Percentiles rank a stretch among this genome's conserved stretches.
Evolutionary conservation across 1,140 invertebrate species (phyloP).

Genomic region (Trigoniulus corallinus): DNA sequence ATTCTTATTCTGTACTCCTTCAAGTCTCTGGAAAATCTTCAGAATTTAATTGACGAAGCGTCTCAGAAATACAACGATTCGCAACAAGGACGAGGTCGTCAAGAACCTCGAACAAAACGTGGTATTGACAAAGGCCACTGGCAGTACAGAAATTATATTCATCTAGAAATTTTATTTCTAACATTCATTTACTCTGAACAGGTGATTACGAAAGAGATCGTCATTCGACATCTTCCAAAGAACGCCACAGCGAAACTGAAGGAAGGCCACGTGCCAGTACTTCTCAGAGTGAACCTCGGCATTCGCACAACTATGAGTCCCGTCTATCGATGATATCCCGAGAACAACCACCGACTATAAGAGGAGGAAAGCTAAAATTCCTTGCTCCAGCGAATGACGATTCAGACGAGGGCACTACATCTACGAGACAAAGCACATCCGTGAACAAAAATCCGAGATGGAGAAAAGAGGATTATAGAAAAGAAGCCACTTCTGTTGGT

Average conservation of each 20-base stretch:
- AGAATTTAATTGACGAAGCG: slow-evolving; percentile 28
- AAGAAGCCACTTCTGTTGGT: no score
- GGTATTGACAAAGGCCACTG: no score
- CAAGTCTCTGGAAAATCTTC: slow-evolving; percentile 35
- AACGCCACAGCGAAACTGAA: background rate
- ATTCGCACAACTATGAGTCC: background rate
- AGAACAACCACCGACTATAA: background rate
- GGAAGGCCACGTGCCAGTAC: no score
- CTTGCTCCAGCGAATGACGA: background rate
- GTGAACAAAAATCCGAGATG: background rate
- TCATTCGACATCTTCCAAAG: no score
- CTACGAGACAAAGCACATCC: background rate
- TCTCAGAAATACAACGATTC: no score
- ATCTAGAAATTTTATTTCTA: no score
- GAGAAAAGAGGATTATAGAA: background rate
- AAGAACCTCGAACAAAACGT: no score
- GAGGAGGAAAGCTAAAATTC: background rate
- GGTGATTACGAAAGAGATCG: no score
- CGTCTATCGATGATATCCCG: background rate
- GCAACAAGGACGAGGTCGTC: slow-evolving; percentile 27
- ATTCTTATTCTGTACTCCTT: slow-evolving; percentile 14
- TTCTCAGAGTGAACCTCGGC: background rate
- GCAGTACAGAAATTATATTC: no score
- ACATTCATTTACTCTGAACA: no score
- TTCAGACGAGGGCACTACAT: background rate